A percentile compares a stretch with the other conserved stretches of the same genome.
Conservation (phyloP, 2,113 vertebrate genomes). For the Enhydra lutris region DNA sequence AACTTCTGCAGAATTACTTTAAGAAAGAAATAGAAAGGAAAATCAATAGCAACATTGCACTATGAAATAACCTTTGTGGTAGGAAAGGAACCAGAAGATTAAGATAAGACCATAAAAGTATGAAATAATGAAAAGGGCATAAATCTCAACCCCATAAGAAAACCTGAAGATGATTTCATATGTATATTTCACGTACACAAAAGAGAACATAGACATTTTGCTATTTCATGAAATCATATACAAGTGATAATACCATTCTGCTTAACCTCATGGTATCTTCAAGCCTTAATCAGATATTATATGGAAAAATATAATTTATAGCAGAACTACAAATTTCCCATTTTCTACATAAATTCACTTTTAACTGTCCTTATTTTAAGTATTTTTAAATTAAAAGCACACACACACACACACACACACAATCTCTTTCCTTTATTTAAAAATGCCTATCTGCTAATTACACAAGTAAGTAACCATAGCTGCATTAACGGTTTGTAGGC, state of each 20-base stretch:
- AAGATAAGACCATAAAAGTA: slow-evolving; percentile 57
- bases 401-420: background rate
- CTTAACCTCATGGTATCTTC: background rate
- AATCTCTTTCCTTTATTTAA: background rate
- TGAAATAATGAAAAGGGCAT: slow-evolving; percentile 33
- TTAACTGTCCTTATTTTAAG: background rate
- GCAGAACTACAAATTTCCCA: background rate
- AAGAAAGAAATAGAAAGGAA: slow-evolving; percentile 70
- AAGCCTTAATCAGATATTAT: background rate
- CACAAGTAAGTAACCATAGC: background rate
- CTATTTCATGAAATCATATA: background rate
- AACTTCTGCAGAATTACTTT: slow-evolving; percentile 64
- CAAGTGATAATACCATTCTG: background rate
- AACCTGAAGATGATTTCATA: background rate
- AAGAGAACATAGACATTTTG: background rate
- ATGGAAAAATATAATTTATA: background rate
- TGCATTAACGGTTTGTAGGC: background rate
- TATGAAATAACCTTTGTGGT: slow-evolving; percentile 67
- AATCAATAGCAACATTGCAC: slow-evolving; percentile 69
- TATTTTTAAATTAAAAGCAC: background rate
- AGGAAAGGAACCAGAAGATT: slow-evolving; percentile 64
- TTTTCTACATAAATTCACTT: background rate
- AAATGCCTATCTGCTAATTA: background rate
- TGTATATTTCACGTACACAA: background rate
- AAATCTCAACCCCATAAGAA: background rate